A percentile compares a stretch with the other conserved stretches of the same genome.
phyloP scores from a whole-genome alignment of 2,888 invertebrate genomes.

The Amiota communis region DNA sequence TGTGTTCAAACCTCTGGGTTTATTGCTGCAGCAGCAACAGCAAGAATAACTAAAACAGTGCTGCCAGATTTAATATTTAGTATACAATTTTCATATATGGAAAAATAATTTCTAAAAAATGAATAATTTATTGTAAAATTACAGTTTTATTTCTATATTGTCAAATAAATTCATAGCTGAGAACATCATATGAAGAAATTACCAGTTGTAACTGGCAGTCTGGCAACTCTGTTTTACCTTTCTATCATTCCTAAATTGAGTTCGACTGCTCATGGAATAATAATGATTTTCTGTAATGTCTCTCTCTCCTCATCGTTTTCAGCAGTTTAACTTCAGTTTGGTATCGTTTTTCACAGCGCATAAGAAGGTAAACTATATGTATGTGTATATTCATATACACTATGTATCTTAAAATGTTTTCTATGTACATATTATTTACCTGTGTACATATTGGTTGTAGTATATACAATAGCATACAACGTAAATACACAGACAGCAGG shows the following conservation, averaged over 20 bases:
- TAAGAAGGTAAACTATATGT: too few species aligned
- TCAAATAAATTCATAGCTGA: neutral
- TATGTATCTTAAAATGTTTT: too few species aligned
- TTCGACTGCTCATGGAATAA: conserved; percentile 6
- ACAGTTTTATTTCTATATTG: neutral
- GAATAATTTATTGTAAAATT: neutral
- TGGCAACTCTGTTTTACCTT: conserved; percentile 13
- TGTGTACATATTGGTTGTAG: neutral
- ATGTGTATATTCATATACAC: too few species aligned
- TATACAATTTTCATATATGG: neutral
- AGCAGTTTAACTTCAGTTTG: neutral
- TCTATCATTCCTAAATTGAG: neutral
- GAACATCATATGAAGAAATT: neutral
- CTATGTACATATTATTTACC: neutral
- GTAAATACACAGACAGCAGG: too few species aligned
- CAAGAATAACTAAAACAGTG: neutral
- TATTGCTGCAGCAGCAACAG: neutral
- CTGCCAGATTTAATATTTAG: neutral
- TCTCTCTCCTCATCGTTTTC: neutral
- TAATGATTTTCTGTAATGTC: conserved; percentile 6
- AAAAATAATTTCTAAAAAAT: neutral
- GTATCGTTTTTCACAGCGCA: conserved; percentile 3
- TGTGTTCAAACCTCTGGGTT: neutral
- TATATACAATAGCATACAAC: too few species aligned
- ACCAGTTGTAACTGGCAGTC: neutral